Base-by-base conservation (phyloP, 2,113 vertebrate genomes). In the Xiphophorus maculatus region DNA sequence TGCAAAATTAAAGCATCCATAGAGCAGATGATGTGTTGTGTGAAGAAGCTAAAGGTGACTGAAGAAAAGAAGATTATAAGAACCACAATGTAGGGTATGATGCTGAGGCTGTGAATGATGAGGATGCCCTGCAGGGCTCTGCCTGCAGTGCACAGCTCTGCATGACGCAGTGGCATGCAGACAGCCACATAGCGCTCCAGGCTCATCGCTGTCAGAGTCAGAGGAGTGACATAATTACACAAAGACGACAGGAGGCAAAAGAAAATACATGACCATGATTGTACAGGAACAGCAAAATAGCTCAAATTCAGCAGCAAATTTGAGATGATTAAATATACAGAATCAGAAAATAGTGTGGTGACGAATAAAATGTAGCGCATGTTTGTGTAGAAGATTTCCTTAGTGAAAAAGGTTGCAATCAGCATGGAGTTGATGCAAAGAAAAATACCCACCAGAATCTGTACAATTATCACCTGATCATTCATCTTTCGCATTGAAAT, bases 281-380 rank as follows among this genome's bases (percentile, higher is more conserved):
- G 64, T 0, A 91, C 78, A 0, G 37, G 8, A 0, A 77, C 0
- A 1, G 0, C 0, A 4, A 73, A 81, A 35, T 22, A 76, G 11
- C 0, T 25, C 0, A 77, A 22, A 0, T 89, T 5, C 2, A 86
- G 44, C n/a, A 86, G 2, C 4, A 76, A 0, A 17, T 92, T 22
- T 3, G 80, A 11, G 1, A 89, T 1, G 1, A 87, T 1, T 25
- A 93, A 80, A 27, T 66, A 65, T 0, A 88, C 0, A 3, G 74
- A 69, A 66, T 93, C 92, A 65, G 76, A 82, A 25, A 90, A 2
- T 7, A 92, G 32, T 22, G 81, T 87, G 22, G 58, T 32, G 28
- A 83, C 83, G 66, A 92, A 93, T 14, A 93, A 71, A 2, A 94
- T 61, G 66, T 93, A 92, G 4, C 92, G 88, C 64, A 82, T 82